Evolutionary conservation across 2,113 vertebrate genomes (phyloP).

Genomic region (Hemichromis elongatus): DNA sequence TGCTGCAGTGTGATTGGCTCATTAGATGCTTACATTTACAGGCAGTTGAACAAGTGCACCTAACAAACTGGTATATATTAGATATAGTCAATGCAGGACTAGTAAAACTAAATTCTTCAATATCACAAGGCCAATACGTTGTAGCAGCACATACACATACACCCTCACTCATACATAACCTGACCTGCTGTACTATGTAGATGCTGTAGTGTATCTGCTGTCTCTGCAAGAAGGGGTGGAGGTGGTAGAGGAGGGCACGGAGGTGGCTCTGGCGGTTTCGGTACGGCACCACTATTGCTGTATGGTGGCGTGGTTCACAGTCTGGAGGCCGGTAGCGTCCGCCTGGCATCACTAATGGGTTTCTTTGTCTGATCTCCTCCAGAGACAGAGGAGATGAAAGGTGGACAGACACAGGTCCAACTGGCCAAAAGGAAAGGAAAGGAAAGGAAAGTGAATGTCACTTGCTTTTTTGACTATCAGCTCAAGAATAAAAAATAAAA

Average conservation of each 20-base stretch:
- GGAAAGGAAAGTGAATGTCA: neutral
- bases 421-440: conserved; percentile 64
- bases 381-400: conserved; percentile 80
- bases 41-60: neutral
- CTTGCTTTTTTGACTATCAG: neutral
- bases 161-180: neutral
- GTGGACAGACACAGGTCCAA: conserved; percentile 85
- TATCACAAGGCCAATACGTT: neutral
- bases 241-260: conserved; percentile 89
- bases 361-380: conserved; percentile 82
- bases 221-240: conserved; percentile 93
- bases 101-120: neutral
- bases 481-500: too few relatives aligned
- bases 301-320: conserved; percentile 84
- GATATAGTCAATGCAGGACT: neutral
- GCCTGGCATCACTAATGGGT: conserved; percentile 79
- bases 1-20: neutral
- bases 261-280: conserved; percentile 90
- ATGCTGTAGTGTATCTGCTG: conserved; percentile 95
- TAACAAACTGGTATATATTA: neutral
- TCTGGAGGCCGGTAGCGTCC: conserved; percentile 82
- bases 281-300: conserved; percentile 88
- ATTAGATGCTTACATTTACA: neutral
- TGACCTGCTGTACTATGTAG: conserved; percentile 94
- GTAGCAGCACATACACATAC: neutral